Evolutionary conservation across 2,888 invertebrate genomes (phyloP), one percentile per base, ranked within the genome.

Genomic region (Dorcus parallelipipedus): DNA sequence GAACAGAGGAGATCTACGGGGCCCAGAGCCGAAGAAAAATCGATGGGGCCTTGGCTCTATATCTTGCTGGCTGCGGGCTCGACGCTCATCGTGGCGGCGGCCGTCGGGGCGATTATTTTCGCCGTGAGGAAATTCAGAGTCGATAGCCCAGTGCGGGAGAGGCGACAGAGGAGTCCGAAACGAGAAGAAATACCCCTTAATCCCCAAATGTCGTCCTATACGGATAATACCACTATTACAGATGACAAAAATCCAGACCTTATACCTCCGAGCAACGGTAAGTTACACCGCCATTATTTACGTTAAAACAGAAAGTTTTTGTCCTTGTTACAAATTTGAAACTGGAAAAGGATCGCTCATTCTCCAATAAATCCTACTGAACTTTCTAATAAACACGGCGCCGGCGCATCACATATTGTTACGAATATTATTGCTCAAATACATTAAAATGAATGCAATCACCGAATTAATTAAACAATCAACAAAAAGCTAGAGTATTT

Each of bases 201-300:
- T 64, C 71, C 76, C 56, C 72, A 72, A 51, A 73, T 75, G 62
- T 73, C 74, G 52, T 70, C 73, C 47, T 76, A 74, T 63, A 76
- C 75, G 53, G 77, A 77, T 65, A 63, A 53, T 52, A 49, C 58
- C 43, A 67, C 71, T 55, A 67, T 73, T 59, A 68, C 74, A 42
- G 78, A 78, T 62, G 78, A 78, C 64, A 78, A 78, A 69, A 78
- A 79, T 68, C 79, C 79, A 38, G 79, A 79, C 68, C 71, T 79
- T 41, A 79, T 79, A 66, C 78, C 78, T 53, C 76, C 78, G 26
- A 76, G 74, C 66, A 78, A 77, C 64, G 78, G 78, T 78, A 67
- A 74, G 70, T 67, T 40, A 45, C 14, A 14, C 14, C 9, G 20
- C 20, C 23, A 7, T 33, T 33, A 33, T 33, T 33, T 33, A 33